These are phyloP conservation scores for Monarcha castaneiventris DNA, from an alignment of 2,113 vertebrate species.

Conservation along the genomic window DNA sequence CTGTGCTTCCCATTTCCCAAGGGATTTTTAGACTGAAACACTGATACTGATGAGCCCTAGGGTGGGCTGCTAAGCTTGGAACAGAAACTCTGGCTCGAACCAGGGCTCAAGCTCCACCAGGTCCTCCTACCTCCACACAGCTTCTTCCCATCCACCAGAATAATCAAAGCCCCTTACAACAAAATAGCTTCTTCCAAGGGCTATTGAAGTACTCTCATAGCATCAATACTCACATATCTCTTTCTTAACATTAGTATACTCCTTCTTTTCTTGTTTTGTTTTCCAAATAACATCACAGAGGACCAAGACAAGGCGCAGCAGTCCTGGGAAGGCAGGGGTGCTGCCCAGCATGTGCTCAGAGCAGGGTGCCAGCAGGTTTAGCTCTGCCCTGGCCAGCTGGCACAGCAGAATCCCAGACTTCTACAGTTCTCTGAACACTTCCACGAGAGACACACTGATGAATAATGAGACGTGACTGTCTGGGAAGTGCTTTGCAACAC, in stretches of 20 bases:
- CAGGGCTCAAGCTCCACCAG: background rate
- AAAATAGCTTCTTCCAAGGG: background rate
- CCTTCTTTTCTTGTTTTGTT: background rate
- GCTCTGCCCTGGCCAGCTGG: background rate
- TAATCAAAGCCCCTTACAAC: background rate
- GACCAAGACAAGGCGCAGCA: background rate
- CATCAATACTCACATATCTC: background rate
- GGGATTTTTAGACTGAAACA: background rate
- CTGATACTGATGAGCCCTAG: background rate
- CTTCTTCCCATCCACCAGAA: background rate
- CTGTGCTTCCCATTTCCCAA: background rate
- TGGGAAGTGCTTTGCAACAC: background rate
- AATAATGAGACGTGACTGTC: background rate
- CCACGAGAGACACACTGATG: rapidly evolving
- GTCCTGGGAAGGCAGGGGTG: background rate
- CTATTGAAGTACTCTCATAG: background rate
- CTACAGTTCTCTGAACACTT: background rate
- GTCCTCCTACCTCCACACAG: background rate
- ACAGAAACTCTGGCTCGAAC: background rate
- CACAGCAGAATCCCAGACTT: background rate
- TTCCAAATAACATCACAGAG: background rate
- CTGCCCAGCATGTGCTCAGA: background rate
- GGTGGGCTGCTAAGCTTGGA: background rate
- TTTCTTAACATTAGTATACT: background rate
- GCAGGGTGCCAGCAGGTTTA: background rate